Conservation (phyloP, 2,113 vertebrate species). For the Trinectes maculatus region DNA sequence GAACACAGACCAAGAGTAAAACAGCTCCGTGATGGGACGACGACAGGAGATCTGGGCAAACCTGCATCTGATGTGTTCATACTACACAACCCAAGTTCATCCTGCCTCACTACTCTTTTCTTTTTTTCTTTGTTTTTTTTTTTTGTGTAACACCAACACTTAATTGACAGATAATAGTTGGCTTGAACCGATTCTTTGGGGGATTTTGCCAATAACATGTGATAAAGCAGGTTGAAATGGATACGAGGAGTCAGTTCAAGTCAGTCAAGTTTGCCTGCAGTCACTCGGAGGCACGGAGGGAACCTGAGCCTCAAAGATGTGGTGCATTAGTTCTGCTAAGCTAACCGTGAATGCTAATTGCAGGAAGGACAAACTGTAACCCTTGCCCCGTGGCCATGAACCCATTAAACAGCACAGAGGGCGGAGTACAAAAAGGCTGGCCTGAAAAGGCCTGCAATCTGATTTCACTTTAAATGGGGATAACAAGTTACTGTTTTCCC, state of each 20-base stretch:
- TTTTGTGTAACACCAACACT: constrained; percentile 12
- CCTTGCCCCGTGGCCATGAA: constrained; percentile 80
- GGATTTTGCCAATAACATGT: constrained; percentile 55
- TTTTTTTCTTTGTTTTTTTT: too few relatives aligned
- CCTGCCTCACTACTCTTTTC: too few relatives aligned
- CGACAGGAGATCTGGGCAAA: not conserved
- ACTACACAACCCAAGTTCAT: too few relatives aligned
- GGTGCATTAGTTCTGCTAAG: constrained; percentile 93
- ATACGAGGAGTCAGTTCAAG: constrained; percentile 72
- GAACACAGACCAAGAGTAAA: too few relatives aligned
- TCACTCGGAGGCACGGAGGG: constrained; percentile 76
- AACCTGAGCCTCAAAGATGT: constrained; percentile 90
- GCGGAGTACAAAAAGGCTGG: constrained; percentile 75
- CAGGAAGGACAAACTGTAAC: constrained; percentile 87
- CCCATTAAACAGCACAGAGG: constrained; percentile 79
- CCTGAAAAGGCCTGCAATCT: constrained; percentile 68
- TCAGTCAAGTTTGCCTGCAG: constrained; percentile 73
- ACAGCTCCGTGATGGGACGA: too few relatives aligned
- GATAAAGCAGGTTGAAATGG: constrained; percentile 76
- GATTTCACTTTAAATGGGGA: constrained; percentile 71
- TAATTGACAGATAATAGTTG: constrained; percentile 42
- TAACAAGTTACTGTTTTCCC: constrained; percentile 61
- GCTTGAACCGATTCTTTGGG: constrained; percentile 50
- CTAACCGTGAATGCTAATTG: constrained; percentile 93
- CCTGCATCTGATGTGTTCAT: not conserved